Percentiles rank a stretch among this genome's conserved stretches.
phyloP scores from a whole-genome alignment of 2,797 vertebrate genomes.

The Glossophaga mutica region DNA sequence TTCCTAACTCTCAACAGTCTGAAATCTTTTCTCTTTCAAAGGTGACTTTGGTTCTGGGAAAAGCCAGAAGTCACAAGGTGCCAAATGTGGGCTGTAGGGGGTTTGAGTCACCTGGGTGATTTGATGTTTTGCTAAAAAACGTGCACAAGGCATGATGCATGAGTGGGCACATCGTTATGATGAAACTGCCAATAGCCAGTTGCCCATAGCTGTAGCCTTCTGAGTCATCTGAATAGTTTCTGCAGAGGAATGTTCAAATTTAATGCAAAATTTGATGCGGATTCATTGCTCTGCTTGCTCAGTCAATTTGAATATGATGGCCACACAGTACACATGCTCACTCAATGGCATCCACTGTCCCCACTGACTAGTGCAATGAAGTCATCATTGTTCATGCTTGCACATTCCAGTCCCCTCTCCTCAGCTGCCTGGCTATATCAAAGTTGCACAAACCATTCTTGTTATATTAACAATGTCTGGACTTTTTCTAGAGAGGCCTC shows the following conservation, averaged over 20 bases:
- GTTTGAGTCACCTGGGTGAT: background rate
- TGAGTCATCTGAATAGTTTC: background rate
- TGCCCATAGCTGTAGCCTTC: background rate
- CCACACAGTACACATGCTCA: background rate
- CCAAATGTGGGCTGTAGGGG: background rate
- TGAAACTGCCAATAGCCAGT: background rate
- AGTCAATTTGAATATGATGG: background rate
- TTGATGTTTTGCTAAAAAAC: background rate
- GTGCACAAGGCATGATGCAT: background rate
- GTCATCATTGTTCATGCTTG: background rate
- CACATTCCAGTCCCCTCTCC: background rate
- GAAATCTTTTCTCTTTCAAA: background rate
- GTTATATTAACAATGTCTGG: background rate
- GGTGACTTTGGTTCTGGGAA: background rate
- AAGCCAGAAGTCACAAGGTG: background rate
- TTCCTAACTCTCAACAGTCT: background rate
- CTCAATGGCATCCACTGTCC: background rate
- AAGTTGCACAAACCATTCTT: background rate
- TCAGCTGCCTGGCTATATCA: background rate
- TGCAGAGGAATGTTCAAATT: background rate
- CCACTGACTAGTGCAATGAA: background rate
- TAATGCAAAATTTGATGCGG: background rate
- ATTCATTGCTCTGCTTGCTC: background rate
- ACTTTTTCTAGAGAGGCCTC: background rate
- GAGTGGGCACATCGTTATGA: background rate